These are phyloP conservation scores for Nylanderia fulva DNA, from an alignment of 1,140 invertebrate genomes.

Conservation along the genomic window DNA sequence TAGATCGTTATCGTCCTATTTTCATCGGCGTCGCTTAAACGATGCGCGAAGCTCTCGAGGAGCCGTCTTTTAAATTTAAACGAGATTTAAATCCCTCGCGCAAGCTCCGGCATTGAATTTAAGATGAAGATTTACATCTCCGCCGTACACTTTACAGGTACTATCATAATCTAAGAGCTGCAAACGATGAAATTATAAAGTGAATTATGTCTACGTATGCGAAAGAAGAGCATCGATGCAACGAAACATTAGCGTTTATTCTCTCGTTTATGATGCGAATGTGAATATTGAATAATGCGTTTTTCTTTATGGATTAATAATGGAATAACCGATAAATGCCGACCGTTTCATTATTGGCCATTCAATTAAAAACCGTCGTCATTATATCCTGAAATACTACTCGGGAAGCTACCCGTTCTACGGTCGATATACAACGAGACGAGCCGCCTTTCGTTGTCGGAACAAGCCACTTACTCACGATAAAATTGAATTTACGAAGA, in stretches of 20 bases:
- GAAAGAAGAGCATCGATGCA: background rate
- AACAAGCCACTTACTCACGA: conserved; percentile 64
- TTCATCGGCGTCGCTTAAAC: conserved; percentile 41
- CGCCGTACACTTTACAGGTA: conserved; percentile 25
- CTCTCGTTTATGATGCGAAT: background rate
- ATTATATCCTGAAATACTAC: conserved; percentile 25
- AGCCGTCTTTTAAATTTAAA: conserved; percentile 58
- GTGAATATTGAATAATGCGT: background rate
- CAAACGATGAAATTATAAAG: conserved; percentile 41
- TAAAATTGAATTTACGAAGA: conserved; percentile 68
- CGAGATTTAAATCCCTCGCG: conserved; percentile 54
- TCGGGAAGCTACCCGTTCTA: conserved; percentile 18
- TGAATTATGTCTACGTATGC: background rate
- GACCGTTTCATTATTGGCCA: background rate
- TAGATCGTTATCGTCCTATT: conserved; percentile 56
- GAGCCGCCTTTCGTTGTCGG: conserved; percentile 31
- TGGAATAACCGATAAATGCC: background rate
- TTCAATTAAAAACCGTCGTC: conserved; percentile 37
- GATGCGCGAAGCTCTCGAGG: conserved; percentile 23
- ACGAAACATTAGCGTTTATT: background rate
- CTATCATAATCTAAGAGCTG: conserved; percentile 32
- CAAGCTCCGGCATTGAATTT: conserved; percentile 50
- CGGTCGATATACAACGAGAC: conserved; percentile 52
- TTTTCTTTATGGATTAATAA: background rate
- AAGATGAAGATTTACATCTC: conserved; percentile 57